Base-by-base conservation (phyloP, 2,888 invertebrate genomes). In the Drosophila limbata region DNA sequence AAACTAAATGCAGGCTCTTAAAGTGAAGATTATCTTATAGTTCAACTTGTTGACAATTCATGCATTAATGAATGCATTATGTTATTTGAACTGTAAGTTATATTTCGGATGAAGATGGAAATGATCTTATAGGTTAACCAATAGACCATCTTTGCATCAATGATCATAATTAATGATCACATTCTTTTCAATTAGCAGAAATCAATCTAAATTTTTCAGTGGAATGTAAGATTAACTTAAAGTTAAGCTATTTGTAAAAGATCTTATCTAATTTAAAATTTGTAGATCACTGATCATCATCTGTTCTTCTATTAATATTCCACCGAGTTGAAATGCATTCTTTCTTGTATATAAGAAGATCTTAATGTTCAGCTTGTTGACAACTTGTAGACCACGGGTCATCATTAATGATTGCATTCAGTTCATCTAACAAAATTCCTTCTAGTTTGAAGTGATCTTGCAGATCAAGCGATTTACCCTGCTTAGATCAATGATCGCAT, bases 101-200 rank as follows among this genome's bases (percentile, higher is more conserved):
- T 4, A 1, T 17, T 15, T 40, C 0, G 4, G 1, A 17, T 40
- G 0, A 11, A 40, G 4, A 10, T 19, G 5, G 11, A n/a, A 13
- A 15, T 21, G 13, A 21, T n/a, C 33, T 19, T 50, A 6, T 1
- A 33, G 5, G 9, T 48, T 15, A 17, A 33, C 6, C 13, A 17
- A 25, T 25, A 17, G 13, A 28, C 33, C n/a, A 35, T 45, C 21
- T 19, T 19, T 13, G 25, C 11, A 35, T 56, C 37, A 6, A 25
- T 47, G 3, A 44, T 13, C 13, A 19, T 42, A 3, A 44, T 44
- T 25, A 21, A 44, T 44, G 21, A 44, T 44, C 13, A 21, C 39
- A 39, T 59, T 47, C 50, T 31, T 35, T 21, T 59, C 85, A 84
- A 84, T 66, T 70, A 82, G 82, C 82, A 82, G 37, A 53, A 35